Evolutionary conservation across 2,888 invertebrate genomes (phyloP).

Genomic region (Drosophila barbarae): DNA sequence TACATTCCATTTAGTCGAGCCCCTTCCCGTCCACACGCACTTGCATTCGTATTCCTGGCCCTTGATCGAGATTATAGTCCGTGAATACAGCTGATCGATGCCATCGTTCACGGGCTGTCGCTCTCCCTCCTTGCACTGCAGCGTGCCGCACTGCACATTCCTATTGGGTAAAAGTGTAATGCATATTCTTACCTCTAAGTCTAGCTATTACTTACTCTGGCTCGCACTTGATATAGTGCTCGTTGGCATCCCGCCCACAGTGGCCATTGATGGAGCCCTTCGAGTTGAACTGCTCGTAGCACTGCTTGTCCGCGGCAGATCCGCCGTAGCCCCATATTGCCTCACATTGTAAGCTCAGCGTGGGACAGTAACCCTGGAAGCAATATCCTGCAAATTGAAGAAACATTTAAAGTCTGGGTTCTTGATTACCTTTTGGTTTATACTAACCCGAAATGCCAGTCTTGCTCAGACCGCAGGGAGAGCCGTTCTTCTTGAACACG

Average conservation of each 20-base stretch:
- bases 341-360: constrained; percentile 92
- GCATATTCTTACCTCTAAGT: too few relatives aligned
- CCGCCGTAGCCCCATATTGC: constrained; percentile 96
- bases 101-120: constrained; percentile 89
- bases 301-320: constrained; percentile 89
- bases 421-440: too few relatives aligned
- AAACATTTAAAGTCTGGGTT: not conserved
- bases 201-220: constrained; percentile 84
- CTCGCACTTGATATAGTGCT: constrained; percentile 92
- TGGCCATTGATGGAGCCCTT: constrained; percentile 97
- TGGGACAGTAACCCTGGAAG: constrained; percentile 95
- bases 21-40: constrained; percentile 83
- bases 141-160: constrained; percentile 94
- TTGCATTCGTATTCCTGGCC: constrained; percentile 97
- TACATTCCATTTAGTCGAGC: not conserved
- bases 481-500: constrained; percentile 95
- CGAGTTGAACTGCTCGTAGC: constrained; percentile 96
- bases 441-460: constrained; percentile 76
- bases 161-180: constrained; percentile 79
- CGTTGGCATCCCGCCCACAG: constrained; percentile 90
- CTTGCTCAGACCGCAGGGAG: constrained; percentile 85
- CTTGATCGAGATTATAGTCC: constrained; percentile 93
- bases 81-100: constrained; percentile 90
- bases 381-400: constrained; percentile 85
- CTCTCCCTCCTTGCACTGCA: constrained; percentile 95